These are phyloP conservation scores for Steinernema khuongi DNA, from an alignment of 1,140 invertebrate species.

Conservation along the genomic window DNA sequence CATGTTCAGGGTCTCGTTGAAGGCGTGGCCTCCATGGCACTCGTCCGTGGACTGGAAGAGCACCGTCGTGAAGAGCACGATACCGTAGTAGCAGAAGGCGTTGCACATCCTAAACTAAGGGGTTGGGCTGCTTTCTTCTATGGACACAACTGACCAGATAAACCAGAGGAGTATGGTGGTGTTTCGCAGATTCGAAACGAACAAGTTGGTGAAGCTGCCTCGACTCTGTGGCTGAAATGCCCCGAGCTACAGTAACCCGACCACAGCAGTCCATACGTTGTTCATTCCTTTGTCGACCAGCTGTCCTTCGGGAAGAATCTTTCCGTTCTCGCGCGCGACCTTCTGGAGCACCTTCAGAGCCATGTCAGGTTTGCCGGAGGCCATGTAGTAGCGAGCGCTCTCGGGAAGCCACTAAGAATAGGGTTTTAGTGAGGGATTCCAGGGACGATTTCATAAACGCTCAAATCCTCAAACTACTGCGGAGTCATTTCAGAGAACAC, in stretches of 20 bases:
- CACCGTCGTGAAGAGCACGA: constrained; percentile 89
- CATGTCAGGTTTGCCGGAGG: constrained; percentile 76
- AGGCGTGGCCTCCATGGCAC: constrained; percentile 61
- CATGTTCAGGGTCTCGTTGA: constrained; percentile 58
- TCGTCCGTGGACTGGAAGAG: constrained; percentile 69
- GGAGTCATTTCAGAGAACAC: no score
- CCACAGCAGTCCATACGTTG: constrained; percentile 21
- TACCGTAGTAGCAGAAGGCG: constrained; percentile 90
- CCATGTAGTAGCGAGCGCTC: constrained; percentile 80
- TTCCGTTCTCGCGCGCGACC: constrained; percentile 79
- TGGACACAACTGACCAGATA: constrained; percentile 71
- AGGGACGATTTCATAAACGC: no score
- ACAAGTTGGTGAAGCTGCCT: constrained; percentile 46
- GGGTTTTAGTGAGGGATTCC: constrained; percentile 26
- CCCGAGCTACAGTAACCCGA: constrained; percentile 20
- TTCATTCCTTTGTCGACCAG: constrained; percentile 74
- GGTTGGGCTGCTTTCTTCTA: constrained; percentile 19
- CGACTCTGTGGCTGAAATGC: constrained; percentile 50
- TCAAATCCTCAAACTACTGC: no score
- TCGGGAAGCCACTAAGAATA: constrained; percentile 87
- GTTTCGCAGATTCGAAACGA: constrained; percentile 66
- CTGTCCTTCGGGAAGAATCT: constrained; percentile 78
- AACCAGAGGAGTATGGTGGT: constrained; percentile 73
- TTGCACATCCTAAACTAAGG: constrained; percentile 72
- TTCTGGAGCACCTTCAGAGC: constrained; percentile 76